Percentiles rank a stretch among this genome's conserved stretches.
These are phyloP conservation scores for Diplolepis rosae DNA, from an alignment of 2,888 invertebrate genomes.

Conservation along the genomic window DNA sequence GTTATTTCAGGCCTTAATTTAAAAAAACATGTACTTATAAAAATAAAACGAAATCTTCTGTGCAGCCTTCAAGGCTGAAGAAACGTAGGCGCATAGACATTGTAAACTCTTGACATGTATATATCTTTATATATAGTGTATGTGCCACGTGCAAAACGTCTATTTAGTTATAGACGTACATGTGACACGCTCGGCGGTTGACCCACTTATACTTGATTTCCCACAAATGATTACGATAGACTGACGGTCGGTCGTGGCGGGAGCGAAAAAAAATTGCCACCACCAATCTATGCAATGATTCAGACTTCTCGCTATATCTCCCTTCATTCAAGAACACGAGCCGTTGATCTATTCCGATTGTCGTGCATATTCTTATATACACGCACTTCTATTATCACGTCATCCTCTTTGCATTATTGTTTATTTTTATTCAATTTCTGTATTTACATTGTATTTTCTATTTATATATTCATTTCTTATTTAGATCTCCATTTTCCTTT, in stretches of 20 bases:
- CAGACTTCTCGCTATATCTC: neutral
- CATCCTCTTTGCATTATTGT: neutral
- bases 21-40: neutral
- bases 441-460: neutral
- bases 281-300: conserved; percentile 1
- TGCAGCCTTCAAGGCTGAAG: neutral
- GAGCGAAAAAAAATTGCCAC: conserved; percentile 2
- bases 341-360: conserved; percentile 20
- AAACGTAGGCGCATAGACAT: neutral
- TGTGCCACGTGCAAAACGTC: conserved; percentile 15
- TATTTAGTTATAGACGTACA: conserved; percentile 3
- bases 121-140: neutral
- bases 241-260: conserved; percentile 8
- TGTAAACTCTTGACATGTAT: neutral
- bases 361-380: neutral
- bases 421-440: neutral
- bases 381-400: neutral
- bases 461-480: too few species aligned
- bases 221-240: conserved; percentile 56
- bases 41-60: neutral
- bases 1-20: neutral
- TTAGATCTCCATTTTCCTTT: too few species aligned
- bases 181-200: conserved; percentile 43
- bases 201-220: conserved; percentile 57
- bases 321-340: conserved; percentile 17